Evolutionary conservation across 2,113 vertebrate species (phyloP).

Genomic region (Oncorhynchus masou): DNA sequence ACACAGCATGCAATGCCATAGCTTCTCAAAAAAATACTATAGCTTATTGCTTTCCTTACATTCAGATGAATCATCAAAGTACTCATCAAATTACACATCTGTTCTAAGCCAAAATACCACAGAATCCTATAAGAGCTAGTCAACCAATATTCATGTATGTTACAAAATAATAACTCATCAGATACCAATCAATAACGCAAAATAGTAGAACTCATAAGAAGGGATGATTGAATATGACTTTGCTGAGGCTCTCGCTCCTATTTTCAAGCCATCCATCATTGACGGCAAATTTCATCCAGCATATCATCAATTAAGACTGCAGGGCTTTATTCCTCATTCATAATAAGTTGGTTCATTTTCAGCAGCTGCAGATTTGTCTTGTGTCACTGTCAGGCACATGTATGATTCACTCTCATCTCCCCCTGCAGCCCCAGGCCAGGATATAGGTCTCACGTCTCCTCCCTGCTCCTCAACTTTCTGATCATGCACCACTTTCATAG

Average conservation of each 20-base stretch:
- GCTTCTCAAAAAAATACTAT: too few relatives aligned
- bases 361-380: slow-evolving; percentile 72
- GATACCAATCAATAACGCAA: slow-evolving; percentile 67
- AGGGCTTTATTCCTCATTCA: slow-evolving; percentile 67
- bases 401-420: slow-evolving; percentile 47
- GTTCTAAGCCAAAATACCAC: too few relatives aligned
- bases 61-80: too few relatives aligned
- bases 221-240: slow-evolving; percentile 63
- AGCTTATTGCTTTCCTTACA: too few relatives aligned
- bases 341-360: slow-evolving; percentile 70
- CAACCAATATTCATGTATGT: neutral
- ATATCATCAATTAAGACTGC: slow-evolving; percentile 66
- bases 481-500: neutral
- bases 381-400: slow-evolving; percentile 66
- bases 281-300: slow-evolving; percentile 68
- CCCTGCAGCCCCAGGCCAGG: slow-evolving; percentile 27
- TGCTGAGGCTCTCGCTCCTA: slow-evolving; percentile 54
- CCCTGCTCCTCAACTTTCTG: slow-evolving; percentile 19
- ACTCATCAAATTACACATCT: too few relatives aligned
- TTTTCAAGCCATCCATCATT: slow-evolving; percentile 63
- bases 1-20: too few relatives aligned
- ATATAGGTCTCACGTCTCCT: neutral
- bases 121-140: too few relatives aligned
- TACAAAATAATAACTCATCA: slow-evolving; percentile 61
- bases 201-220: slow-evolving; percentile 59